phyloP scores from a whole-genome alignment of 1,140 invertebrate species.

The Neocloeon triangulifer region DNA sequence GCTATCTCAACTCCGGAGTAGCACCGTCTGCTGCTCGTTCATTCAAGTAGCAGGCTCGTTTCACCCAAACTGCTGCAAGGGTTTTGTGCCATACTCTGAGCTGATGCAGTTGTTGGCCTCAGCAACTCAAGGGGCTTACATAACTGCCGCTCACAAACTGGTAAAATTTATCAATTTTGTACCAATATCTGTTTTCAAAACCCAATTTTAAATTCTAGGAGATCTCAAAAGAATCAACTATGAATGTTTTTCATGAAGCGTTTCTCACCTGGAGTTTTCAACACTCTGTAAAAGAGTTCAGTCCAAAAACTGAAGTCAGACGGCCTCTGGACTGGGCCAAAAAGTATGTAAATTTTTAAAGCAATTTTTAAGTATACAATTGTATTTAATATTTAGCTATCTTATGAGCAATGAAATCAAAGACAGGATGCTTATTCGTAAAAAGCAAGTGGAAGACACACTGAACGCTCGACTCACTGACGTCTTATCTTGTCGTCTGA shows the following conservation, averaged over 20 bases:
- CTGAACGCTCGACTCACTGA: constrained; percentile 37
- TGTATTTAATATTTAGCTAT: constrained; percentile 21
- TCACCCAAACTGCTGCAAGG: constrained; percentile 39
- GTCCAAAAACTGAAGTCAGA: no score
- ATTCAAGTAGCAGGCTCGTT: constrained; percentile 46
- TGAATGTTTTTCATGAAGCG: constrained; percentile 49
- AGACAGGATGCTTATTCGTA: constrained; percentile 28
- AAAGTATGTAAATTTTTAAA: no score
- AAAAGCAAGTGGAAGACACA: constrained; percentile 40
- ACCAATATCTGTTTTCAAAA: background rate
- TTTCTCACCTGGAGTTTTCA: constrained; percentile 59
- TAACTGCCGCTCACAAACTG: constrained; percentile 24
- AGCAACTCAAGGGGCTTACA: constrained; percentile 54
- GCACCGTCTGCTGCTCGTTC: constrained; percentile 58
- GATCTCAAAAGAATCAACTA: constrained; percentile 18
- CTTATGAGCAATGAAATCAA: constrained; percentile 29
- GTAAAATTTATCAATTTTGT: constrained; percentile 11
- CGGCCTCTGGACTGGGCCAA: no score
- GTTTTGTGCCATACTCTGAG: constrained; percentile 50
- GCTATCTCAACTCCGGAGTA: constrained; percentile 47
- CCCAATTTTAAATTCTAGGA: constrained; percentile 18
- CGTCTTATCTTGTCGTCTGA: constrained; percentile 47
- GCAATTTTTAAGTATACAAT: constrained; percentile 1
- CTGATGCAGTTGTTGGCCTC: constrained; percentile 54
- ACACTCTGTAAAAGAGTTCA: no score